Evolutionary conservation across 2,113 vertebrate species (phyloP).

Genomic region (Pleuronectes platessa): DNA sequence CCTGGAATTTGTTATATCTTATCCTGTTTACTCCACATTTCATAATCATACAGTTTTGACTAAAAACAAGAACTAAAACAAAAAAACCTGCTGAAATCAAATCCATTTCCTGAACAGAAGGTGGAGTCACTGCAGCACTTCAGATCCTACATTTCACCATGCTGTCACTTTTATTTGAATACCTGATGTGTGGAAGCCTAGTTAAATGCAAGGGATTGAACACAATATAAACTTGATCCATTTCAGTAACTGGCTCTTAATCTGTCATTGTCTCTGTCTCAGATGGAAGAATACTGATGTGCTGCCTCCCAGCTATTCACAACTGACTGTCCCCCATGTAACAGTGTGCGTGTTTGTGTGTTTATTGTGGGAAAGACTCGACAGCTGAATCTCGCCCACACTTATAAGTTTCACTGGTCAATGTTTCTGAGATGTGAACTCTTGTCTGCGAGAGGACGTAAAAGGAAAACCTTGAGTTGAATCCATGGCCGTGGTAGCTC

Average conservation of each 20-base stretch:
- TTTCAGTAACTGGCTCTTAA: conserved; percentile 59
- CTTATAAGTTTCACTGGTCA: conserved; percentile 27
- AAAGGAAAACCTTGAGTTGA: conserved; percentile 37
- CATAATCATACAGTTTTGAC: not conserved
- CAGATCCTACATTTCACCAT: conserved; percentile 31
- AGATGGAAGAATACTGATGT: conserved; percentile 47
- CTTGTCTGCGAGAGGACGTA: conserved; percentile 3
- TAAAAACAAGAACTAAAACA: conserved; percentile 1
- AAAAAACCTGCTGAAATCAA: not conserved
- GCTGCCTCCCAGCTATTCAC: not conserved
- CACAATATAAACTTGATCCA: conserved; percentile 60
- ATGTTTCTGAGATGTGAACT: conserved; percentile 22
- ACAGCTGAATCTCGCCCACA: not conserved
- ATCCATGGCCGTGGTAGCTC: conserved; percentile 23
- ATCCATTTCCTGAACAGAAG: conserved; percentile 36
- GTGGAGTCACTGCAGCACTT: conserved; percentile 40
- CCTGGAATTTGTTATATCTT: conserved; percentile 52
- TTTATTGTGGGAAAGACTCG: not conserved
- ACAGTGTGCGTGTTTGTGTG: not conserved
- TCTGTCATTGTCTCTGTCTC: conserved; percentile 60
- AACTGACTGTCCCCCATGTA: not conserved
- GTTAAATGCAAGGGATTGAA: conserved; percentile 64
- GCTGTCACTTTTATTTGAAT: conserved; percentile 65
- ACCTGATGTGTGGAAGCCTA: conserved; percentile 54
- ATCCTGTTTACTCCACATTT: conserved; percentile 24